Evolutionary conservation across 2,888 invertebrate genomes (phyloP), one percentile per base, ranked within the genome.

Genomic region (Plusia festucae): DNA sequence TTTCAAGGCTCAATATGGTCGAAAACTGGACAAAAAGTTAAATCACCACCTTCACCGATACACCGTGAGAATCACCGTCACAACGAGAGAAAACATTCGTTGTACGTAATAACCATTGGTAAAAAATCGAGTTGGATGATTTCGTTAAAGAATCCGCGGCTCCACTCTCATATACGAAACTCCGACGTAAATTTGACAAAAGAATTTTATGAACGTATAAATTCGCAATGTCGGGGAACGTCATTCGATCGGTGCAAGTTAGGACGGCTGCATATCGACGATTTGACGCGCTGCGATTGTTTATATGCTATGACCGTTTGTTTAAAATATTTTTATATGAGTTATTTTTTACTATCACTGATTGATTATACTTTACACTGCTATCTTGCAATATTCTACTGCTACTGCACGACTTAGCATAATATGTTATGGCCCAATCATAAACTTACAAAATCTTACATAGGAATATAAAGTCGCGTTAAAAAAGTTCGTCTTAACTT

Each of bases 191-290:
- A 93, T 94, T 94, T 93, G 93, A 94, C 93, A 94, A 93, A 93
- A 91, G 93, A 89, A 94, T 94, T 92, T 94, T 92, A 93, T 90
- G 93, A 94, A 93, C 93, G 93, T 92, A 94, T 93, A 93, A 91
- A 93, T 90, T 91, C 91, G 89, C 83, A 84, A 89, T 88, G 91
- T 84, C 85, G 75, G 87, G 70, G 78, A 77, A 85, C 84, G 73
- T 78, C 68, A 78, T 78, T 70, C 88, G 91, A 92, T 93, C 90
- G 90, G 89, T 89, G 89, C 86, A 88, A 84, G 87, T 88, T 85
- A 80, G 69, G 81, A 53, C 53, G 62, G 64, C 18, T 76, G 65
- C 69, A 75, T 65, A 74, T 74, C 40, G 65, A 54, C 65, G 30
- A 30, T 49, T 57, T 72, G 65, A 52, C 49, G 3, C n/a, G 22